phyloP scores from a whole-genome alignment of 2,113 vertebrate species.

The Heptranchias perlo region DNA sequence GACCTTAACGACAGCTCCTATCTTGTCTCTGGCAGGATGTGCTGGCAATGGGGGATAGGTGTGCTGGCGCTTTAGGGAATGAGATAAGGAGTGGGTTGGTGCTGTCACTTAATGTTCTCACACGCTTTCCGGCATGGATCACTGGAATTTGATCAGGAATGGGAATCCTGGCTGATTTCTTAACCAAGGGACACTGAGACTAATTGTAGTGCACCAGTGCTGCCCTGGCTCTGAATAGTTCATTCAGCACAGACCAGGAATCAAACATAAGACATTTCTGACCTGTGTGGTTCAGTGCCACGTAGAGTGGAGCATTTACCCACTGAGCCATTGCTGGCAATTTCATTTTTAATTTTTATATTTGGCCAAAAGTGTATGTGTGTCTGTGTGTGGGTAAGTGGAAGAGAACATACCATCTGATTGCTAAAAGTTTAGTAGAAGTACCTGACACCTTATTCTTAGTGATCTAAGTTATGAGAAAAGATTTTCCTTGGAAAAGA shows the following conservation, averaged over 20 bases:
- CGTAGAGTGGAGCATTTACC: background rate
- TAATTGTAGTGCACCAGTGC: background rate
- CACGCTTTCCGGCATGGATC: background rate
- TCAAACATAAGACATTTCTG: background rate
- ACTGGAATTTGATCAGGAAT: background rate
- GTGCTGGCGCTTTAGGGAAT: background rate
- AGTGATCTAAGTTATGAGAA: too few relatives aligned
- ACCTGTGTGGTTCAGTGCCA: background rate
- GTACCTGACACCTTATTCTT: too few relatives aligned
- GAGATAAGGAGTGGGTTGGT: background rate
- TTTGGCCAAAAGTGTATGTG: background rate
- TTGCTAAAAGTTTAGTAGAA: too few relatives aligned
- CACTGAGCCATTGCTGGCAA: background rate
- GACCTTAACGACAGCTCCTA: background rate
- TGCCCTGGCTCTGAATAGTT: background rate
- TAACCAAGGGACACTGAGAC: background rate
- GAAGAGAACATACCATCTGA: background rate
- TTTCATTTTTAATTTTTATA: background rate
- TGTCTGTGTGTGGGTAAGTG: background rate
- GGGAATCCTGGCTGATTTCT: background rate
- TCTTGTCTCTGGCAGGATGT: background rate
- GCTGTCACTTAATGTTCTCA: background rate
- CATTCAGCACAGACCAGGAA: background rate
- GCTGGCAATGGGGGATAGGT: background rate
- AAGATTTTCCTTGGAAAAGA: too few relatives aligned